phyloP scores from a whole-genome alignment of 2,888 invertebrate genomes.

The Agriopis leucophaearia region DNA sequence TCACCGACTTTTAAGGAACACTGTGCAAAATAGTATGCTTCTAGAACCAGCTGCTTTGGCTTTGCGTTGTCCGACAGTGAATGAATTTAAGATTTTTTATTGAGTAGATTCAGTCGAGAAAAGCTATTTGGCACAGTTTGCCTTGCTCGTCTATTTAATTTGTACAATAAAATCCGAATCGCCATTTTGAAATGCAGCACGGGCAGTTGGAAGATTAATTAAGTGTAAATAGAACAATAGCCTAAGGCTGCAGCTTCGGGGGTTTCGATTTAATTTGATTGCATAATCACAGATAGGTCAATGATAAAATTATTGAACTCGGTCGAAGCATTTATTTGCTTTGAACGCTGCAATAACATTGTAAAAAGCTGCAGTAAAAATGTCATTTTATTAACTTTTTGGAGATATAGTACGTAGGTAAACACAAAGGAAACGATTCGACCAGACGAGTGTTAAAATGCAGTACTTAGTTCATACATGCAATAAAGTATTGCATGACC shows the following conservation, averaged over 20 bases:
- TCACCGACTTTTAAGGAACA: too few relatives aligned
- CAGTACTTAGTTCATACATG: constrained; percentile 29
- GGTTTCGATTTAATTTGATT: constrained; percentile 25
- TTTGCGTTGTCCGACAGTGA: too few relatives aligned
- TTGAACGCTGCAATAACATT: too few relatives aligned
- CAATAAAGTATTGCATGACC: constrained; percentile 60
- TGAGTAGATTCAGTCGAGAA: background rate
- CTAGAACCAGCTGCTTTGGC: too few relatives aligned
- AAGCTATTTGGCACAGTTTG: background rate
- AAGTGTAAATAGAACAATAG: constrained; percentile 31
- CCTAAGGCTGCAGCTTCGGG: constrained; percentile 9
- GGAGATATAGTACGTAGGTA: too few relatives aligned
- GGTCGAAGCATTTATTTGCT: too few relatives aligned
- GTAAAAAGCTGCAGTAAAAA: too few relatives aligned
- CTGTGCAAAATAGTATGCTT: too few relatives aligned
- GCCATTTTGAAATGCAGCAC: constrained; percentile 21
- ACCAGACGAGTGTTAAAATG: constrained; percentile 18
- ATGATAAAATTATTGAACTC: constrained; percentile 7
- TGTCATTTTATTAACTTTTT: background rate
- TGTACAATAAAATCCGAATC: constrained; percentile 7
- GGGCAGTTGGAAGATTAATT: constrained; percentile 33
- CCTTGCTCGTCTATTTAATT: constrained; percentile 1
- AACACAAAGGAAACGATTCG: background rate
- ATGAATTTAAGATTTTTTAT: background rate
- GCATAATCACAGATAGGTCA: constrained; percentile 23